Percentiles rank a stretch among this genome's conserved stretches.
Conservation (phyloP, 2,888 invertebrate genomes). For the Ptilodon capucinus region DNA sequence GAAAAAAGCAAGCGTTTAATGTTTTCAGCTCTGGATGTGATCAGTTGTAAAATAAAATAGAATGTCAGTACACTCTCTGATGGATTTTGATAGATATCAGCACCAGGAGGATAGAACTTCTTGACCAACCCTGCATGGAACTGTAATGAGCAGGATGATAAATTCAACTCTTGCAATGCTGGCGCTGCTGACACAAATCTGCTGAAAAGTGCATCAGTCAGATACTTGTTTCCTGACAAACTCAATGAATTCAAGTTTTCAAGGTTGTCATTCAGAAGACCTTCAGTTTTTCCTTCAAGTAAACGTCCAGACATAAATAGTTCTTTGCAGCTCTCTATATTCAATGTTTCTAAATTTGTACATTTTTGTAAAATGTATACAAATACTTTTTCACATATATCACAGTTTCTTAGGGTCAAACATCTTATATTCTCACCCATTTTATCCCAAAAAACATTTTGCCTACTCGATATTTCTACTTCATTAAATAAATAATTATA, state of each 20-base stretch:
- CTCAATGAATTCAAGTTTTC: constrained; percentile 82
- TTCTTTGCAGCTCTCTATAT: constrained; percentile 85
- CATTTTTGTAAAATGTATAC: constrained; percentile 82
- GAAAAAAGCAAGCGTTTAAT: constrained; percentile 85
- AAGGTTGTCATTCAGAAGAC: constrained; percentile 68
- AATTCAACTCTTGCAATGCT: constrained; percentile 82
- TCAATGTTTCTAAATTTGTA: constrained; percentile 80
- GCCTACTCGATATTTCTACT: constrained; percentile 77
- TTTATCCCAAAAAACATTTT: constrained; percentile 80
- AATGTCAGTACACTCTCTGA: constrained; percentile 89
- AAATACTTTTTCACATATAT: constrained; percentile 85
- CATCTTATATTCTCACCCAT: constrained; percentile 81
- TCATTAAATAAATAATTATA: constrained; percentile 78
- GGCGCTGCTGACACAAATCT: constrained; percentile 84
- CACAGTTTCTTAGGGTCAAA: constrained; percentile 82
- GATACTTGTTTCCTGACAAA: constrained; percentile 86
- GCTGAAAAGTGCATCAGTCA: constrained; percentile 88
- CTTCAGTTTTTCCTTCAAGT: constrained; percentile 83
- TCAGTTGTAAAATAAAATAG: constrained; percentile 83
- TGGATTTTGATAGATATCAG: constrained; percentile 63
- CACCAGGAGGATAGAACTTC: constrained; percentile 84
- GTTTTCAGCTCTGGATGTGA: constrained; percentile 74
- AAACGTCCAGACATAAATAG: constrained; percentile 89
- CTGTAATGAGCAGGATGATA: constrained; percentile 87
- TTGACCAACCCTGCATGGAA: constrained; percentile 87